These are phyloP conservation scores for Glaucomys volans DNA, from an alignment of 2,113 vertebrate genomes.

Conservation along the genomic window DNA sequence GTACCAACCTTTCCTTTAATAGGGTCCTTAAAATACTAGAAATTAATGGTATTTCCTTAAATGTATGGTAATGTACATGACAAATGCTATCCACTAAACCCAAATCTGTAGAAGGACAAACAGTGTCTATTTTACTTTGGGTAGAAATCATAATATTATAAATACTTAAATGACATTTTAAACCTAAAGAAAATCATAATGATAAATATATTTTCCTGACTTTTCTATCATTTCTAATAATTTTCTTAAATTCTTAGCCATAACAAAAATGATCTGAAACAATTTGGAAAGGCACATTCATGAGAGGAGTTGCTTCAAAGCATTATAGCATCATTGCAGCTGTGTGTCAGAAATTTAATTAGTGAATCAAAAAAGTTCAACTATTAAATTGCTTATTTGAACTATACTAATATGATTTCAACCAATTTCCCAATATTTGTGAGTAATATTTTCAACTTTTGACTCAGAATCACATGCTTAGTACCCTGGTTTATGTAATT, in stretches of 20 bases:
- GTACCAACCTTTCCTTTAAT: not conserved
- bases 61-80: not conserved
- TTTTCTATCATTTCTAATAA: not conserved
- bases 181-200: not conserved
- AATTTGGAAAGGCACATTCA: not conserved
- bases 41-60: not conserved
- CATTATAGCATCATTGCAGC: not conserved
- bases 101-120: not conserved
- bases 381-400: not conserved
- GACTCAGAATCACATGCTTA: conserved; percentile 8
- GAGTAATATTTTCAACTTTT: not conserved
- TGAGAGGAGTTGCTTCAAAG: not conserved
- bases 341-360: not conserved
- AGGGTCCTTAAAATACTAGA: not conserved
- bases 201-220: not conserved
- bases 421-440: not conserved
- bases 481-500: not conserved
- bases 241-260: not conserved
- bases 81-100: not conserved
- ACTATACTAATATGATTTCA: not conserved
- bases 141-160: too few species aligned
- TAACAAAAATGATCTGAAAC: not conserved
- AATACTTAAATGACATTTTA: not conserved
- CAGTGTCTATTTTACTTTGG: not conserved
- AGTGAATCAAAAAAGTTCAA: not conserved